Evolutionary conservation across 2,113 vertebrate species (phyloP).

Genomic region (Xenus cinereus): DNA sequence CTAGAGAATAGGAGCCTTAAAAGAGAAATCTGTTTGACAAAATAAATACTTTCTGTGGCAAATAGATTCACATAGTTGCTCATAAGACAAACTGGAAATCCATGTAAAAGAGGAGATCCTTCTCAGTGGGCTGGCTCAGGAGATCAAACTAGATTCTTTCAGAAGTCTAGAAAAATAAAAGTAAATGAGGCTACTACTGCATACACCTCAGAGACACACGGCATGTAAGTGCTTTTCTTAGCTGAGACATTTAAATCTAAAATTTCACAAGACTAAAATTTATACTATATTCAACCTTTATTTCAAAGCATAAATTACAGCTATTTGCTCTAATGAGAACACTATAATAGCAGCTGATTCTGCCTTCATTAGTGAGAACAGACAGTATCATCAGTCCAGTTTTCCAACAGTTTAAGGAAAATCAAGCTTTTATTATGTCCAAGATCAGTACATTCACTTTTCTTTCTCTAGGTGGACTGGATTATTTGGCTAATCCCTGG

Average conservation of each 20-base stretch:
- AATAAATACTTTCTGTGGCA: background rate
- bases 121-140: background rate
- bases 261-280: background rate
- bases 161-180: background rate
- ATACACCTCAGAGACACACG: background rate
- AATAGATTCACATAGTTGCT: background rate
- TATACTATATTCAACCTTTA: background rate
- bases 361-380: background rate
- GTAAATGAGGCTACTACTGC: background rate
- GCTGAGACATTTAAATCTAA: background rate
- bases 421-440: background rate
- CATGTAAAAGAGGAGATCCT: background rate
- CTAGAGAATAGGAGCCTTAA: background rate
- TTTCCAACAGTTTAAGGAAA: background rate
- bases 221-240: background rate
- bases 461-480: background rate
- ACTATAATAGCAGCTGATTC: background rate
- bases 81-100: accelerated
- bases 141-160: background rate
- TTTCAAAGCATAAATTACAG: background rate
- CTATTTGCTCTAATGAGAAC: background rate
- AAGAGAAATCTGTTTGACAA: background rate
- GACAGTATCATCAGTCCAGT: background rate
- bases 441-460: background rate
- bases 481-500: background rate